Evolutionary conservation across 2,113 vertebrate species (phyloP).

Genomic region (Ameiurus melas): DNA sequence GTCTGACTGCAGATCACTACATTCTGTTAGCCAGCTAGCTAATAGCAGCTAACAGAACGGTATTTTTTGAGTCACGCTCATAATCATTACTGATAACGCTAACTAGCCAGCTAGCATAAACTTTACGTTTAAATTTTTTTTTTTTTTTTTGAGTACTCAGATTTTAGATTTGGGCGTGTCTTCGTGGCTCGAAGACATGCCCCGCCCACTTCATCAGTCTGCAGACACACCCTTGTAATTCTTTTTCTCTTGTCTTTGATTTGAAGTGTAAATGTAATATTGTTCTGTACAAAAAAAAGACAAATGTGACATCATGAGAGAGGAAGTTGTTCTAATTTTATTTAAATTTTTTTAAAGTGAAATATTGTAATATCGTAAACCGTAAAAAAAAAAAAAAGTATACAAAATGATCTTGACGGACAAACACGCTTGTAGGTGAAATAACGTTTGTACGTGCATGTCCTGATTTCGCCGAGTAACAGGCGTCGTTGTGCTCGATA

Average conservation of each 20-base stretch:
- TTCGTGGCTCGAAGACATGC: background rate
- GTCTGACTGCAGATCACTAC: background rate
- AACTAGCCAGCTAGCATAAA: background rate
- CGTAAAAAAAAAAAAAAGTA: background rate
- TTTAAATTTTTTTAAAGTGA: background rate
- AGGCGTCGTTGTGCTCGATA: background rate
- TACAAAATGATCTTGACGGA: background rate
- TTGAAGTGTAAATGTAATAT: background rate
- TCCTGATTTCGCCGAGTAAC: background rate
- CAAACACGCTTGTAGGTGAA: background rate
- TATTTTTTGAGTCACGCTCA: background rate
- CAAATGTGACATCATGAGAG: constrained; percentile 4
- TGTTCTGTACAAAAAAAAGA: background rate
- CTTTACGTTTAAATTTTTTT: background rate
- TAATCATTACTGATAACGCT: background rate
- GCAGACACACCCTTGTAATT: background rate
- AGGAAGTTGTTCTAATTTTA: background rate
- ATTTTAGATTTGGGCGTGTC: background rate
- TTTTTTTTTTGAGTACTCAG: background rate
- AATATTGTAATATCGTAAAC: constrained; percentile 1
- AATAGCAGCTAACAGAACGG: background rate
- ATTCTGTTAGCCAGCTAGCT: background rate
- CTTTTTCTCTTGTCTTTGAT: background rate
- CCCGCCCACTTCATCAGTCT: background rate
- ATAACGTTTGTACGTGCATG: background rate